Percentiles rank a stretch among this genome's conserved stretches.
Evolutionary conservation across 2,113 vertebrate species (phyloP).

Genomic region (Cyphomyrus discorhynchus): DNA sequence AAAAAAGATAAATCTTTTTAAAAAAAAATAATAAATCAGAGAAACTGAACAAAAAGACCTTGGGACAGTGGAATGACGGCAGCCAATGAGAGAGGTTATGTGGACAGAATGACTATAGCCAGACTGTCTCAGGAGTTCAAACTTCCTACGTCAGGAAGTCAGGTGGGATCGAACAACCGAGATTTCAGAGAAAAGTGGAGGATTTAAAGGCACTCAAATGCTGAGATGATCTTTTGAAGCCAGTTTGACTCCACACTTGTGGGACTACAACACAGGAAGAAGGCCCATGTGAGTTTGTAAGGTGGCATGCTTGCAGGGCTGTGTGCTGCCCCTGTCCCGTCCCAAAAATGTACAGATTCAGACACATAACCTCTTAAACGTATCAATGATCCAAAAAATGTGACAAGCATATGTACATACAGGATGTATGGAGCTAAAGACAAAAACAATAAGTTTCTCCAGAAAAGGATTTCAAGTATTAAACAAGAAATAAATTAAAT

Average conservation of each 20-base stretch:
- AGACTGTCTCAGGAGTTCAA: neutral
- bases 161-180: neutral
- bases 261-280: neutral
- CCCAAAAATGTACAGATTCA: neutral
- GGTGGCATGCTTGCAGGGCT: neutral
- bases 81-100: neutral
- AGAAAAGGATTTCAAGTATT: conserved; percentile 3
- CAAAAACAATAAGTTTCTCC: neutral
- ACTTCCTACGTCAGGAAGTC: neutral
- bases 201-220: conserved; percentile 6
- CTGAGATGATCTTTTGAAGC: neutral
- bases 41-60: neutral
- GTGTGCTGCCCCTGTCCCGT: neutral
- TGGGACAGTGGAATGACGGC: neutral
- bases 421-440: neutral
- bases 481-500: neutral
- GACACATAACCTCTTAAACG: neutral
- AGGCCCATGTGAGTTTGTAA: neutral
- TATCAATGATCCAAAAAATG: neutral
- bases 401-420: neutral
- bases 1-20: neutral
- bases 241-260: neutral
- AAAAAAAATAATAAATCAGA: neutral
- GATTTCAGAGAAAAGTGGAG: neutral
- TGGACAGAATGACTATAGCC: neutral